Evolutionary conservation across 2,797 vertebrate genomes (phyloP).

Genomic region (Cynodonichthys magdalenae): DNA sequence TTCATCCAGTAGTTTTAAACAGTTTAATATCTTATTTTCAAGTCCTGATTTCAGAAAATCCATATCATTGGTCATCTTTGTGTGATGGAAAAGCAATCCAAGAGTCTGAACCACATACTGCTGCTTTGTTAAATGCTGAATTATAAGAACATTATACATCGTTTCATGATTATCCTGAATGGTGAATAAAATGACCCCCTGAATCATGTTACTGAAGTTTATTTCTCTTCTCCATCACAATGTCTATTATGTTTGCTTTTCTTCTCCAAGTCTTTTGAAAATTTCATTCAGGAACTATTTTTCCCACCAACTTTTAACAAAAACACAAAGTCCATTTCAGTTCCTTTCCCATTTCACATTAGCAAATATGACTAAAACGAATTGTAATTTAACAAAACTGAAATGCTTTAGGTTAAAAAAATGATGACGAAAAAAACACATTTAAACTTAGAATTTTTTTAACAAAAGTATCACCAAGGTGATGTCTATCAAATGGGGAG

Average conservation of each 20-base stretch:
- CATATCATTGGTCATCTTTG: conserved; percentile 43
- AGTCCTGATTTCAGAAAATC: conserved; percentile 29
- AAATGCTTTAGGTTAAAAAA: too few species aligned
- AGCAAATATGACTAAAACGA: too few species aligned
- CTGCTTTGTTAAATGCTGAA: conserved; percentile 20
- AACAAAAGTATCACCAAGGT: too few species aligned
- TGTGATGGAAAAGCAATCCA: conserved; percentile 39
- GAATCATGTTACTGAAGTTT: conserved; percentile 9
- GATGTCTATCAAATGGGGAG: too few species aligned
- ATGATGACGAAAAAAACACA: too few species aligned
- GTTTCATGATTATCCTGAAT: background rate
- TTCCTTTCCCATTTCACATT: too few species aligned
- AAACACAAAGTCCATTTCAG: too few species aligned
- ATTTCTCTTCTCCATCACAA: conserved; percentile 8
- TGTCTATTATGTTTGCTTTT: too few species aligned
- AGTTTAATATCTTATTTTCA: background rate
- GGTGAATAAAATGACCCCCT: conserved; percentile 11
- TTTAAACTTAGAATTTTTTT: too few species aligned
- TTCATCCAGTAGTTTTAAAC: too few species aligned
- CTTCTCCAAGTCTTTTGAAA: background rate
- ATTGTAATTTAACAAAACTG: too few species aligned
- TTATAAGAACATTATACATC: conserved; percentile 21
- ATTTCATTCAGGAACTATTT: background rate
- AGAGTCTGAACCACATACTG: conserved; percentile 26
- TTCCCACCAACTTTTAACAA: too few species aligned